These are phyloP conservation scores for Sebastes glaucus DNA, from an alignment of 2,797 vertebrate genomes.

Conservation along the genomic window DNA sequence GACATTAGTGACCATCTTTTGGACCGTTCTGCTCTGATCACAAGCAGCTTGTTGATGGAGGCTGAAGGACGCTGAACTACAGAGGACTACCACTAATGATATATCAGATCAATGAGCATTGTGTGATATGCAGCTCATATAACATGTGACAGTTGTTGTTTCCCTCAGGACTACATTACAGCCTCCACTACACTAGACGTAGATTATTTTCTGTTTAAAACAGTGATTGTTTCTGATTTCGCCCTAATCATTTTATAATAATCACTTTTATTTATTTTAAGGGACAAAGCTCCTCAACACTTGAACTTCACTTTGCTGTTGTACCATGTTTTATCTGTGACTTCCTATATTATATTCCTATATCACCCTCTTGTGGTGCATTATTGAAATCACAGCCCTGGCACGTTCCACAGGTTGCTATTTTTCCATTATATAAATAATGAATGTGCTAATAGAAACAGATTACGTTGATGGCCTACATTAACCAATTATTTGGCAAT, in stretches of 20 bases:
- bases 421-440: neutral
- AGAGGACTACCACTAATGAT: neutral
- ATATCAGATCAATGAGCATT: neutral
- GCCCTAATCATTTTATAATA: neutral
- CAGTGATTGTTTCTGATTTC: neutral
- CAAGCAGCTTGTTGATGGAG: conserved; percentile 2
- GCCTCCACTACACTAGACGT: neutral
- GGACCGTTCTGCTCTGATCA: conserved; percentile 5
- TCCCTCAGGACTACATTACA: neutral
- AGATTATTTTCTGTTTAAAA: neutral
- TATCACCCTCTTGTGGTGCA: conserved; percentile 65
- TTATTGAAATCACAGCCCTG: conserved; percentile 38
- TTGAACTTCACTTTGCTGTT: neutral
- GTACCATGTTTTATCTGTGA: neutral
- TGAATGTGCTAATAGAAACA: fast-evolving
- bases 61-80: neutral
- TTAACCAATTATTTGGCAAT: neutral
- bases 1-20: conserved; percentile 3
- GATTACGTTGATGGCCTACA: neutral
- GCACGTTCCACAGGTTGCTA: conserved; percentile 36
- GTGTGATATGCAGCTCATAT: neutral
- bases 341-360: conserved; percentile 1
- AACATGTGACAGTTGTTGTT: neutral
- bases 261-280: fast-evolving
- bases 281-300: neutral